Conservation (phyloP, 2,888 invertebrate species). For the Meganola albula region DNA sequence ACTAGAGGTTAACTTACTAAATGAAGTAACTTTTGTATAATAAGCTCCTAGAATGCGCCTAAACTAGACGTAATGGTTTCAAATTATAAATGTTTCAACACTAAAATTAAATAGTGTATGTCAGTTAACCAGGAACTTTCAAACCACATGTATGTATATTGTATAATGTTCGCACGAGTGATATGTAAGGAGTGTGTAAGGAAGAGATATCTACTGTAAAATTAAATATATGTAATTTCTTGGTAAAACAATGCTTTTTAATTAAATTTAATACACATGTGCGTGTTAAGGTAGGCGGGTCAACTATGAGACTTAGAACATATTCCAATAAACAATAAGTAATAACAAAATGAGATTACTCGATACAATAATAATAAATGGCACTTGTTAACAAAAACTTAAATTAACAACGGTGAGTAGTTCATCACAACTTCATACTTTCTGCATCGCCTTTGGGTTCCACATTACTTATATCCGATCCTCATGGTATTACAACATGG, state of each 20-base stretch:
- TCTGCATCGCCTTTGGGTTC: slow-evolving; percentile 35
- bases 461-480: slow-evolving; percentile 17
- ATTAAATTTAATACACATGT: slow-evolving; percentile 44
- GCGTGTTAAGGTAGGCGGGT: slow-evolving; percentile 22
- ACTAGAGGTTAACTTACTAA: slow-evolving; percentile 11
- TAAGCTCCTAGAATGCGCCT: slow-evolving; percentile 20
- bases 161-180: slow-evolving; percentile 41
- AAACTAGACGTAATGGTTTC: slow-evolving; percentile 9
- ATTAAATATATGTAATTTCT: slow-evolving; percentile 60
- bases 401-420: slow-evolving; percentile 36
- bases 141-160: slow-evolving; percentile 43
- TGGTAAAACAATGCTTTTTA: slow-evolving; percentile 49
- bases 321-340: slow-evolving; percentile 35
- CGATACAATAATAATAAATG: slow-evolving; percentile 50
- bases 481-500: slow-evolving; percentile 22
- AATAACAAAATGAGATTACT: slow-evolving; percentile 43
- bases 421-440: slow-evolving; percentile 28
- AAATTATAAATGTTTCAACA: too few relatives aligned
- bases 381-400: slow-evolving; percentile 53
- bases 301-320: slow-evolving; percentile 13
- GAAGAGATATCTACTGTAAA: slow-evolving; percentile 50
- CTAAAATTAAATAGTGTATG: slow-evolving; percentile 21
- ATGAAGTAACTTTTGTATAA: slow-evolving; percentile 9
- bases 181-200: slow-evolving; percentile 39
- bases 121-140: slow-evolving; percentile 30